These are phyloP conservation scores for Metaphire vulgaris DNA, from an alignment of 1,140 invertebrate species.

Conservation along the genomic window DNA sequence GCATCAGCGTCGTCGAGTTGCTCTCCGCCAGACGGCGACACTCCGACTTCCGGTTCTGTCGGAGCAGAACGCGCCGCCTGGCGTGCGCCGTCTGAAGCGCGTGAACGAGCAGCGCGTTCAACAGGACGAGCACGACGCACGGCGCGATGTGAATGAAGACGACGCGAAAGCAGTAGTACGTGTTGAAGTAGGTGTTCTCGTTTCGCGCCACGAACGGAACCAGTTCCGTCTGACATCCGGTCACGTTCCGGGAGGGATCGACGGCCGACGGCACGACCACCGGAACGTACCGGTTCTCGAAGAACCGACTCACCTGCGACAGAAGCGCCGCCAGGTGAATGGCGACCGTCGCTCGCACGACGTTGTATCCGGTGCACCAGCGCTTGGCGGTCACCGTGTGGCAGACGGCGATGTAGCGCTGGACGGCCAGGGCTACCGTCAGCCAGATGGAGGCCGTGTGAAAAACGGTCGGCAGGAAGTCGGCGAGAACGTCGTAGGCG, in stretches of 20 bases:
- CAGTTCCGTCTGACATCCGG: neutral
- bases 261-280: slow-evolving; percentile 62
- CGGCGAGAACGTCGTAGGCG: slow-evolving; percentile 39
- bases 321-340: slow-evolving; percentile 68
- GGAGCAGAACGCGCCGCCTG: slow-evolving; percentile 69
- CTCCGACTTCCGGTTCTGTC: slow-evolving; percentile 75
- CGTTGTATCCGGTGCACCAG: slow-evolving; percentile 71
- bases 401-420: slow-evolving; percentile 90
- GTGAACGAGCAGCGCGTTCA: slow-evolving; percentile 78
- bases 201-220: neutral
- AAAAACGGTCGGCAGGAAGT: slow-evolving; percentile 44
- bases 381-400: slow-evolving; percentile 77
- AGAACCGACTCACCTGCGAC: slow-evolving; percentile 71
- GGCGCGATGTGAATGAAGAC: slow-evolving; percentile 84
- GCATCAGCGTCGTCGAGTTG: slow-evolving; percentile 82
- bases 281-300: slow-evolving; percentile 58
- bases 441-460: slow-evolving; percentile 79
- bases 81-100: slow-evolving; percentile 75
- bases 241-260: slow-evolving; percentile 41
- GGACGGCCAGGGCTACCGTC: slow-evolving; percentile 88
- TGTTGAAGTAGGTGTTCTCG: slow-evolving; percentile 65
- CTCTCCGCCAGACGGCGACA: slow-evolving; percentile 72
- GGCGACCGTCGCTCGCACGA: slow-evolving; percentile 67
- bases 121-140: slow-evolving; percentile 75
- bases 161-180: slow-evolving; percentile 76